Evolutionary conservation across 2,113 vertebrate genomes (phyloP), one percentile per base, ranked within the genome.

Genomic region (Gallinago paraguaiae): DNA sequence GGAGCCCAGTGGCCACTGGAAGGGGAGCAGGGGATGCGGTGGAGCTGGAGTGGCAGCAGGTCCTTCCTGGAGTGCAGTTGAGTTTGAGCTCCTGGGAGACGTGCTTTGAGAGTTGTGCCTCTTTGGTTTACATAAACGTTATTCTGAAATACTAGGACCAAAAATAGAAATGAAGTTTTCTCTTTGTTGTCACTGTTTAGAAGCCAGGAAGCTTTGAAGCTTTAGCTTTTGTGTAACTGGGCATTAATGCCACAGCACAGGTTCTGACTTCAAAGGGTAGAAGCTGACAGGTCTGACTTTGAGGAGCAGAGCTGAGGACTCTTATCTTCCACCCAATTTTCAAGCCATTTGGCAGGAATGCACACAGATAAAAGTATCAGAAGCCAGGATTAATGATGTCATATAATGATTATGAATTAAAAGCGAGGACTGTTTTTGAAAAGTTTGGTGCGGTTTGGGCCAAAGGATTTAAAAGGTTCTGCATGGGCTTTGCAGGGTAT

Each of bases 231-330:
- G 63, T 90, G 82, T 93, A 90, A 57, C 68, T 28, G 57, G 54
- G 75, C 94, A 72, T 95, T 93, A 95, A 96, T 95, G 87, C 83
- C 31, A 10, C 13, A 88, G 88, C 35, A 83, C 79, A 78, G 89
- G 86, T 43, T 95, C 70, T 14, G 5, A 80, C 95, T 97, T 98
- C 97, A 97, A 97, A 98, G 95, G 35, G 57, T 6, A 25, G 70
- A 6, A 50, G 81, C 78, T 85, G 95, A 78, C 81, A 87, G 74
- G 72, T 67, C 92, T 91, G 92, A 77, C 69, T 94, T 31, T 39
- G 84, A 96, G 92, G 69, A 59, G 77, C 81, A 39, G 65, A 1
- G 12, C 86, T 78, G 64, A 83, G 81, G 37, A 67, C 60, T 82
- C 31, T 96, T 94, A 96, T 96, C 90, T 82, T 48, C 75, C 25